These are phyloP conservation scores for Lamellibrachia columna DNA, from an alignment of 2,888 invertebrate genomes.

Conservation along the genomic window DNA sequence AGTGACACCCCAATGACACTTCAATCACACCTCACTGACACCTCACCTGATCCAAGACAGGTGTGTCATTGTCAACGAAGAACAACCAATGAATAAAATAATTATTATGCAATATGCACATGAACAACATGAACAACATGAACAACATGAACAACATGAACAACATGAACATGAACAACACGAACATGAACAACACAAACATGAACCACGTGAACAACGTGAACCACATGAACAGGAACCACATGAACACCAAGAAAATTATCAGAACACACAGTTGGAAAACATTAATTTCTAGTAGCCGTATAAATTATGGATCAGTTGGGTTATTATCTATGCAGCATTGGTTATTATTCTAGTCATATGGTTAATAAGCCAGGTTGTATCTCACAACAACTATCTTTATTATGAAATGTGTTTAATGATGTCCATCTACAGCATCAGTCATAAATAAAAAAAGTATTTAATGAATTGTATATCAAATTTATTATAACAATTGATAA, in stretches of 20 bases:
- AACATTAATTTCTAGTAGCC: not conserved
- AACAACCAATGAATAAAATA: not conserved
- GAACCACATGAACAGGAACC: not conserved
- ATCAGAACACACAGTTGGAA: not conserved
- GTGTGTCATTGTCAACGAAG: not conserved
- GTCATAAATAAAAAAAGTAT: not conserved
- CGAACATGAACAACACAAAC: too few species aligned
- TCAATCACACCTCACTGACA: not conserved
- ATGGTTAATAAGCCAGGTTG: not conserved
- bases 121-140: too few species aligned
- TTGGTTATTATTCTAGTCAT: not conserved
- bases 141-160: too few species aligned
- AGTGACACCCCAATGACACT: too few species aligned
- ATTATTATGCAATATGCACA: not conserved
- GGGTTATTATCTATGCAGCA: not conserved
- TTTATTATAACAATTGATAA: not conserved
- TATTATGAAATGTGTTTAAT: not conserved
- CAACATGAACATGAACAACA: too few species aligned
- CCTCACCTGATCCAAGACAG: not conserved
- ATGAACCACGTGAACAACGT: not conserved
- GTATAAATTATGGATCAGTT: not conserved
- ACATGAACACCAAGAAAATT: not conserved
- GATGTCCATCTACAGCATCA: not conserved
- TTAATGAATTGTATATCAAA: not conserved
- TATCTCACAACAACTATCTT: not conserved